Evolutionary conservation across 2,888 invertebrate genomes (phyloP).

Genomic region (Drosophila mercatorum): DNA sequence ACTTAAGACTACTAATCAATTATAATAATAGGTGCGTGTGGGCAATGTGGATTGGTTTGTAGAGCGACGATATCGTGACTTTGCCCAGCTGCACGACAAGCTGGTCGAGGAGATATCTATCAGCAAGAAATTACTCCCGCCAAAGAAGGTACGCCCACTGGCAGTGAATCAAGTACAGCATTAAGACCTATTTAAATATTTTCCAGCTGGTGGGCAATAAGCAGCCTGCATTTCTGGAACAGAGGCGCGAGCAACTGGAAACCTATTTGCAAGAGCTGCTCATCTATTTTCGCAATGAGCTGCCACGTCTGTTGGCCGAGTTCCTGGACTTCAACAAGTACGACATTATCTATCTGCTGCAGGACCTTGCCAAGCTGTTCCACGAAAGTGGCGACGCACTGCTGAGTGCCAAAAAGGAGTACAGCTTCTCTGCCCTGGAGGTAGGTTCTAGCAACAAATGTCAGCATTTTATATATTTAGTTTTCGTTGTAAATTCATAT

Average conservation of each 20-base stretch:
- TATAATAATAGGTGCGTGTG: conserved; percentile 84
- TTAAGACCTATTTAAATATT: neutral
- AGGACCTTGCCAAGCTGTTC: conserved; percentile 92
- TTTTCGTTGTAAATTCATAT: conserved; percentile 13
- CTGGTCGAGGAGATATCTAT: conserved; percentile 92
- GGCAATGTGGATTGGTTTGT: conserved; percentile 93
- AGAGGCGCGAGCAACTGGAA: conserved; percentile 91
- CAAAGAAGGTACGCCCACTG: conserved; percentile 89
- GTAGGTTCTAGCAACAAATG: conserved; percentile 84
- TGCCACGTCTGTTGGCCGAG: conserved; percentile 92
- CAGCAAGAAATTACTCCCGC: conserved; percentile 94
- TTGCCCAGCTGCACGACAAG: conserved; percentile 93
- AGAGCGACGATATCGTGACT: conserved; percentile 93
- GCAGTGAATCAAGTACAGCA: neutral
- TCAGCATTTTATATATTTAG: neutral
- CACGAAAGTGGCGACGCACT: conserved; percentile 90
- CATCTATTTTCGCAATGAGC: conserved; percentile 89
- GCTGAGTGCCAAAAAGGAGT: conserved; percentile 87
- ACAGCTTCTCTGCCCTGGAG: conserved; percentile 92
- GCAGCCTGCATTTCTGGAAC: conserved; percentile 94
- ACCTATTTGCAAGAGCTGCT: conserved; percentile 92
- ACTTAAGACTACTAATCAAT: neutral
- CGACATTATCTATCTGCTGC: conserved; percentile 93
- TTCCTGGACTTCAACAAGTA: conserved; percentile 96
- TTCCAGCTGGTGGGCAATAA: conserved; percentile 88